phyloP scores from a whole-genome alignment of 2,888 invertebrate species.

The Cataglyphis altisquamis region DNA sequence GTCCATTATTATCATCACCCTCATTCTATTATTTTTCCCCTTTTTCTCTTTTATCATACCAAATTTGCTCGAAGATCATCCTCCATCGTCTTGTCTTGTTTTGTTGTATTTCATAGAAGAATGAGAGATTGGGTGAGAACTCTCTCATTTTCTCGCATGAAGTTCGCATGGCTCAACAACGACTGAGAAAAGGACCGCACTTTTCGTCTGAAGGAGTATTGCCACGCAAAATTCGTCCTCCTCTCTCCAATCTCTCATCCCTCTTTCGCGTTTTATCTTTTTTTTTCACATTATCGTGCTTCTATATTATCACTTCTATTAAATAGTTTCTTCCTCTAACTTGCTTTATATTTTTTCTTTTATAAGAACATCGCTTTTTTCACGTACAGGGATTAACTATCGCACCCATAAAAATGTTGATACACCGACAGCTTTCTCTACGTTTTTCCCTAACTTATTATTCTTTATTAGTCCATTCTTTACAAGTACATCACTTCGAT shows the following conservation, averaged over 20 bases:
- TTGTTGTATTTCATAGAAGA: neutral
- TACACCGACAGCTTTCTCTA: conserved; percentile 33
- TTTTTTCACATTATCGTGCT: neutral
- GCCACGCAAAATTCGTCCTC: conserved; percentile 72
- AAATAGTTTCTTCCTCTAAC: conserved; percentile 55
- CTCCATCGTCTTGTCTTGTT: conserved; percentile 21
- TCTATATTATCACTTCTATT: conserved; percentile 35
- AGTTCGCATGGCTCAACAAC: conserved; percentile 81
- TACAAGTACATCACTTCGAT: conserved; percentile 19
- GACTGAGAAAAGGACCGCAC: conserved; percentile 85
- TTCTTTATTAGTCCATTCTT: conserved; percentile 21
- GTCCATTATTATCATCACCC: conserved; percentile 32
- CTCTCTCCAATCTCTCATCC: conserved; percentile 26
- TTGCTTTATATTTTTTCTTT: conserved; percentile 37
- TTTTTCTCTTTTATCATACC: conserved; percentile 8
- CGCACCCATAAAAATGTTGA: conserved; percentile 50
- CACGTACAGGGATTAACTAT: conserved; percentile 20
- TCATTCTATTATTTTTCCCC: neutral
- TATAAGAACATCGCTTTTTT: conserved; percentile 19
- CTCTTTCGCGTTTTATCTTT: conserved; percentile 3
- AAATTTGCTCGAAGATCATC: conserved; percentile 48
- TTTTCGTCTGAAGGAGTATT: conserved; percentile 83
- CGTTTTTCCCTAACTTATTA: conserved; percentile 34
- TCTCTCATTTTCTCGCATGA: conserved; percentile 53
- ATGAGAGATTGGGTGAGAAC: conserved; percentile 51